Base-by-base conservation (phyloP, 2,797 vertebrate genomes). In the Sebastes minor region DNA sequence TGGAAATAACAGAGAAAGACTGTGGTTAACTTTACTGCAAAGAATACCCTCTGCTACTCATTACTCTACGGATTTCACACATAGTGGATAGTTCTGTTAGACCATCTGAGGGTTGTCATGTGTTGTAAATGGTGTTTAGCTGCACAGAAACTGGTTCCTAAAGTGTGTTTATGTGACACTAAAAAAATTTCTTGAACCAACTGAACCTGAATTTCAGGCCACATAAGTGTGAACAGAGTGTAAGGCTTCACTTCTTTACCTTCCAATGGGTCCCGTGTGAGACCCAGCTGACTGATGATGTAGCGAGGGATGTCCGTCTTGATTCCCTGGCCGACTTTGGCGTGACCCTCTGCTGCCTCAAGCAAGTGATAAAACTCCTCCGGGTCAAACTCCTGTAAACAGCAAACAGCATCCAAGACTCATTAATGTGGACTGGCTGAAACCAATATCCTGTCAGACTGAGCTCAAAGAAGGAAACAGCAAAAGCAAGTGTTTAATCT, bases 341-440 rank as follows among this genome's bases (percentile, higher is more conserved):
- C 98, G 0, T 99, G 98, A 68, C 98, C 98, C 86, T 99, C 98
- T 0, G 97, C 98, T 0, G 98, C 98, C 91, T 99, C 98, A 23
- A 99, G 93, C 55, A 99, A 91, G 78, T 99, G 98, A 84, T 99
- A 99, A 80, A 99, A 99, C 87, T 98, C 98, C 69, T 99, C 98
- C 0, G 98, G 98, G 86, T 99, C 97, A 59, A 99, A 99, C 81
- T 99, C 98, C 98, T 99, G 88, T 32, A 25, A 88, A 88, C 16
- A 80, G 20, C 42, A 83, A 88, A 88, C 16, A 78, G 18, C 49
- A 83, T 53, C 1, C 35, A 63, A 59, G 14, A 61, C 32, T 74
- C 25, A 82, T 90, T 60, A 81, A 71, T 33, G 71, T 63, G 53
- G 30, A 77, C 25, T n/a, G 30, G 33, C n/a, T 72, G 55, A 77